These are phyloP conservation scores for Tupaia chinensis DNA, from an alignment of 2,113 vertebrate genomes.

Conservation along the genomic window DNA sequence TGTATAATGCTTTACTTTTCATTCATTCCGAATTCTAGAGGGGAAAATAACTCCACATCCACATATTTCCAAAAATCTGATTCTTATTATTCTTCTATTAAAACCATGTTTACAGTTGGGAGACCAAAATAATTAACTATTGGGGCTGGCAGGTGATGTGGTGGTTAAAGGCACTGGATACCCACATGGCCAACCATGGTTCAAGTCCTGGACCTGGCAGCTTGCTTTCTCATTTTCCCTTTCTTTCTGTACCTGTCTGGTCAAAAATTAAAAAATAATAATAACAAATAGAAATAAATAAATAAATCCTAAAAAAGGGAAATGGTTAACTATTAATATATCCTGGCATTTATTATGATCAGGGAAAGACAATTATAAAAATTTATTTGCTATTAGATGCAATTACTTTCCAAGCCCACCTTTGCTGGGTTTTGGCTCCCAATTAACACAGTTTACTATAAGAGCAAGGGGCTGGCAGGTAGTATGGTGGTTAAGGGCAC, in stretches of 20 bases:
- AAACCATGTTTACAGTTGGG: not conserved
- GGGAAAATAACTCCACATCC: not conserved
- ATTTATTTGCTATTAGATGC: not conserved
- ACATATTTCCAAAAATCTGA: conserved; percentile 18
- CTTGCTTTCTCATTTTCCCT: too few relatives aligned
- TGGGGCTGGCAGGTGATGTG: too few relatives aligned
- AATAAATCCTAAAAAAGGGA: too few relatives aligned
- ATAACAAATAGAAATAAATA: too few relatives aligned
- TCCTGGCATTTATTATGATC: not conserved
- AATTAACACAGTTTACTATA: not conserved
- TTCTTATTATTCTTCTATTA: not conserved
- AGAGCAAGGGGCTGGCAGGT: not conserved
- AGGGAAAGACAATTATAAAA: not conserved
- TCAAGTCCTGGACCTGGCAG: too few relatives aligned
- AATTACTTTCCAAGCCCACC: not conserved
- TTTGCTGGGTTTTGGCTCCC: not conserved
- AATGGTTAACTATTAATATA: too few relatives aligned
- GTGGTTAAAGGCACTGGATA: too few relatives aligned
- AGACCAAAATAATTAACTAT: conserved; percentile 10
- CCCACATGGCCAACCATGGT: too few relatives aligned
- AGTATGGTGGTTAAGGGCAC: too few relatives aligned
- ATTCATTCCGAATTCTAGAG: not conserved
- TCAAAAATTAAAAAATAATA: too few relatives aligned
- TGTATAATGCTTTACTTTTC: not conserved
- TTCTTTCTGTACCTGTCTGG: too few relatives aligned